phyloP scores from a whole-genome alignment of 2,797 vertebrate genomes.

The Pogonophryne albipinna region DNA sequence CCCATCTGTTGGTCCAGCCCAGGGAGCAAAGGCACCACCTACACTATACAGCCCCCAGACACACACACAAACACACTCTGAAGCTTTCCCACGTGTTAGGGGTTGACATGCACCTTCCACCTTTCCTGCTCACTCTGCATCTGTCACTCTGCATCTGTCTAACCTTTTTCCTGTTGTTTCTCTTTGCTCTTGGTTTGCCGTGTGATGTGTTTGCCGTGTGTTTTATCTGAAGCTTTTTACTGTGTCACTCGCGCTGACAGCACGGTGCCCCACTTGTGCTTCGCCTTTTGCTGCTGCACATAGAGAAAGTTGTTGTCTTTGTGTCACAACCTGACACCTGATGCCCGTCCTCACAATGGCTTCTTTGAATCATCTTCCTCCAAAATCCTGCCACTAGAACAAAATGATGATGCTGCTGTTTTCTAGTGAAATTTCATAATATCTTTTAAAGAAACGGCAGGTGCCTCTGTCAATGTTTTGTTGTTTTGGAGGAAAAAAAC shows the following conservation, averaged over 20 bases:
- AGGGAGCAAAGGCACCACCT: conserved; percentile 62
- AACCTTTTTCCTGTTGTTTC: conserved; percentile 32
- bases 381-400: conserved; percentile 15
- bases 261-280: conserved; percentile 27
- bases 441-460: background rate
- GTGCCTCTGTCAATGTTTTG: background rate
- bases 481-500: conserved; percentile 24
- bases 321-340: conserved; percentile 49
- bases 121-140: conserved; percentile 34
- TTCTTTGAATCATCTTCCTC: conserved; percentile 27
- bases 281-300: conserved; percentile 37
- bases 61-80: conserved; percentile 17
- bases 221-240: conserved; percentile 47
- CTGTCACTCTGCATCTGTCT: conserved; percentile 59
- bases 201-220: conserved; percentile 42
- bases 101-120: conserved; percentile 35
- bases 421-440: conserved; percentile 13
- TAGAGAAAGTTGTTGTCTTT: conserved; percentile 48
- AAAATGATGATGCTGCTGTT: conserved; percentile 29
- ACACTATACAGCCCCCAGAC: conserved; percentile 45
- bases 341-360: conserved; percentile 39
- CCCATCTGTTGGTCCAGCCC: conserved; percentile 72
- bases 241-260: conserved; percentile 54
- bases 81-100: no score
- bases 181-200: conserved; percentile 29